These are phyloP conservation scores for Drosophila multiciliata DNA, from an alignment of 2,888 invertebrate genomes.

Conservation along the genomic window DNA sequence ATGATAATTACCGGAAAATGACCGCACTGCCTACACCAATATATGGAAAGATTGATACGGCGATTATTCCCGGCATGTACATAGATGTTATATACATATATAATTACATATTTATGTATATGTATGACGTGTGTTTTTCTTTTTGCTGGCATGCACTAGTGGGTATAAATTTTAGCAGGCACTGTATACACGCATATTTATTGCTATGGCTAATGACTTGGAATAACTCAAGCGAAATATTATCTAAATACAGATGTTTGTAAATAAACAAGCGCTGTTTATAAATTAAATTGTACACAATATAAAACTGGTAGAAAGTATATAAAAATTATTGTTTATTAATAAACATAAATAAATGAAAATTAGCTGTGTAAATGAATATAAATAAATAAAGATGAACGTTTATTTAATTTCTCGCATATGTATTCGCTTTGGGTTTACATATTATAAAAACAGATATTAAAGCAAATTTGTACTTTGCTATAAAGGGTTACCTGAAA, in stretches of 20 bases:
- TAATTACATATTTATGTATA: background rate
- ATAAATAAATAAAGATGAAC: background rate
- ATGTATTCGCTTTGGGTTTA: background rate
- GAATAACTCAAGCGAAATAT: conserved; percentile 18
- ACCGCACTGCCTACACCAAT: conserved; percentile 30
- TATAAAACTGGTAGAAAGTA: background rate
- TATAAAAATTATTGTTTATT: background rate
- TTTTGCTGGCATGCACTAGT: conserved; percentile 64
- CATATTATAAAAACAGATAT: background rate
- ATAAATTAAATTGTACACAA: background rate
- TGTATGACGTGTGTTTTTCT: conserved; percentile 1
- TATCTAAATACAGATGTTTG: conserved; percentile 8
- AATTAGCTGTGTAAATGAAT: background rate
- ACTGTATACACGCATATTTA: conserved; percentile 21
- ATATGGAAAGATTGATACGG: conserved; percentile 22
- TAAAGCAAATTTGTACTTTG: background rate
- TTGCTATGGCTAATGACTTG: conserved; percentile 11
- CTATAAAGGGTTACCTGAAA: conserved; percentile 1
- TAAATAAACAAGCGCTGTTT: background rate
- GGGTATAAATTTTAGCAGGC: conserved; percentile 34
- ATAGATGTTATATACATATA: conserved; percentile 1
- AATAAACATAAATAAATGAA: background rate
- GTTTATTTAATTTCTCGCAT: background rate
- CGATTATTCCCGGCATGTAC: conserved; percentile 24
- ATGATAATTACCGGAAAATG: conserved; percentile 78